Conservation (phyloP, 92 coral and sea anemone genomes). For the Palythoa grandiflora region DNA sequence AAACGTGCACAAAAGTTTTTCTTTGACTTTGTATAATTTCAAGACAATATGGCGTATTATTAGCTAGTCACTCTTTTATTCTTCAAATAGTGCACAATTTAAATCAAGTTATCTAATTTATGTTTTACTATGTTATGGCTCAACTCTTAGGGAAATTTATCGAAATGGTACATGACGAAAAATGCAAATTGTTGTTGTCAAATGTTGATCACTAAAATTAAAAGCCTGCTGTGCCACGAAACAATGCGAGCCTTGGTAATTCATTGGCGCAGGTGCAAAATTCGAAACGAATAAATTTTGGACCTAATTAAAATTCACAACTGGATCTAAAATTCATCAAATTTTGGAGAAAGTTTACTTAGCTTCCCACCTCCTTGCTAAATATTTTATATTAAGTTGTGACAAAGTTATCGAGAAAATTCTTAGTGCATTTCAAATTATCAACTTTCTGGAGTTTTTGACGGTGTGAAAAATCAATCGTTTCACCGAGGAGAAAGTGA, state of each 20-base stretch:
- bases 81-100: too few relatives aligned
- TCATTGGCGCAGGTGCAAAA: conserved; percentile 21
- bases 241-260: conserved; percentile 3
- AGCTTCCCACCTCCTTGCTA: background rate
- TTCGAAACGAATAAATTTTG: background rate
- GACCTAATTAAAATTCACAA: conserved; percentile 19
- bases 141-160: background rate
- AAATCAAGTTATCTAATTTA: background rate
- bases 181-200: background rate
- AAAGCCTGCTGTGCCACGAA: background rate
- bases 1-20: too few relatives aligned
- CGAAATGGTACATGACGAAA: background rate
- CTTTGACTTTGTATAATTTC: too few relatives aligned
- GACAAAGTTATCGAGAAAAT: too few relatives aligned
- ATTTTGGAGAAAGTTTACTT: background rate
- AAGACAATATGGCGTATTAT: too few relatives aligned
- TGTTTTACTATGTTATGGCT: background rate
- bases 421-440: background rate
- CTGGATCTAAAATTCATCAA: background rate
- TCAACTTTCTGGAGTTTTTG: background rate
- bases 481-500: background rate
- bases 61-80: too few relatives aligned
- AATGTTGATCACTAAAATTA: background rate
- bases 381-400: too few relatives aligned
- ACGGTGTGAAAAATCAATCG: background rate